Evolutionary conservation across 1,140 invertebrate species (phyloP), one percentile per base, ranked within the genome.

Genomic region (Charaxes varanes): DNA sequence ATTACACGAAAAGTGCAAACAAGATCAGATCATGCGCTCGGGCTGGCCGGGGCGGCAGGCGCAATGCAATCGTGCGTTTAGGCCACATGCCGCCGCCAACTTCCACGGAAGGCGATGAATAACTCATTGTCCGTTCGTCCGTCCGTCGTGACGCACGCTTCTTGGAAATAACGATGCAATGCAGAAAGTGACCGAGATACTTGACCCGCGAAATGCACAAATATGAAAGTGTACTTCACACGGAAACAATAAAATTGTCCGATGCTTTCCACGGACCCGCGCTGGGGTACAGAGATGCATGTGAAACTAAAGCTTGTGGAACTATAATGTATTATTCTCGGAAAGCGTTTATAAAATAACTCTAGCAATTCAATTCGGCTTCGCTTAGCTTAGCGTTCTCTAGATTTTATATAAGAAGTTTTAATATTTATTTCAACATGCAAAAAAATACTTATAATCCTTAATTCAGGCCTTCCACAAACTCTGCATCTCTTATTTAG

Each of bases 101-200:
- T 78, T 82, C 73, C 67, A 47, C 56, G 70, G 74, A 82, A 79
- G 62, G 59, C 71, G 66, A 82, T 82, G 78, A 82, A 80, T 82
- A 82, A 82, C 73, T 73, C 78, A 82, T 82, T 82, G 78, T 81
- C 62, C 58, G 64, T 78, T 41, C 68, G 66, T 72, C 60, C 73
- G 64, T 68, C 62, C 65, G 69, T 55, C 65, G 64, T 82, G 78
- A 82, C 78, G 74, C 73, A 76, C 58, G 61, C 35, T 79, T 79
- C 78, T 61, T 49, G 56, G 78, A 78, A 79, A 59, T 55, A 53
- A 59, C 62, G 63, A 66, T 62, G 58, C 56, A 62, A 44, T 62
- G 59, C 72, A 62, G 63, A 65, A 67, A 74, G 51, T 77, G 64
- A 71, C 69, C 70, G 74, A 71, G 57, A 79, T 70, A 63, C 53